Percentiles rank a stretch among this genome's conserved stretches.
Evolutionary conservation across 2,797 vertebrate species (phyloP).

Genomic region (Pseudochaenichthys georgianus): DNA sequence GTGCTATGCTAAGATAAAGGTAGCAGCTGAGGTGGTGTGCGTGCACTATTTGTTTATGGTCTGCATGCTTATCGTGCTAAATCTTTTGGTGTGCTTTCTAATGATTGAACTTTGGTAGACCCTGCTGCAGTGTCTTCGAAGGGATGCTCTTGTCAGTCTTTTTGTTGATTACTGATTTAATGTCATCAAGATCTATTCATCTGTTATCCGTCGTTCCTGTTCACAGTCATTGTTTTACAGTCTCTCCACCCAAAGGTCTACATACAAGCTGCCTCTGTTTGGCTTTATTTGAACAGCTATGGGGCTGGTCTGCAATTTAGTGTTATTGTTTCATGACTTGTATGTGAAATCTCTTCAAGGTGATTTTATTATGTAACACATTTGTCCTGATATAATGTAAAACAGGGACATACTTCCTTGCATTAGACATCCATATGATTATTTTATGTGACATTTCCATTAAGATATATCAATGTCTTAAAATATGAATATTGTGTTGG

Average conservation of each 20-base stretch:
- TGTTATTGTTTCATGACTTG: no score
- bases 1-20: constrained; percentile 48
- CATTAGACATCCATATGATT: no score
- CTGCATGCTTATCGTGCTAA: not conserved
- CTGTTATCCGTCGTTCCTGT: not conserved
- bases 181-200: not conserved
- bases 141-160: not conserved
- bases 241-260: not conserved
- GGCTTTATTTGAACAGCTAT: no score
- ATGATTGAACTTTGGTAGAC: constrained; percentile 16
- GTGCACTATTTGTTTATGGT: constrained; percentile 11
- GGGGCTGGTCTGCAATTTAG: no score
- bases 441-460: no score
- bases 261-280: not conserved
- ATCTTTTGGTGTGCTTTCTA: not conserved
- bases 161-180: constrained; percentile 2
- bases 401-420: no score
- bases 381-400: no score
- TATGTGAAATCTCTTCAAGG: no score
- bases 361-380: no score
- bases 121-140: not conserved
- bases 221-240: not conserved
- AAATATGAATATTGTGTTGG: not conserved
- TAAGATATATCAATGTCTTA: not conserved
- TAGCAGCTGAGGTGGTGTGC: constrained; percentile 23